Percentiles rank a stretch among this genome's conserved stretches.
Evolutionary conservation across 2,113 vertebrate genomes (phyloP).

Genomic region (Cheirogaleus medius): DNA sequence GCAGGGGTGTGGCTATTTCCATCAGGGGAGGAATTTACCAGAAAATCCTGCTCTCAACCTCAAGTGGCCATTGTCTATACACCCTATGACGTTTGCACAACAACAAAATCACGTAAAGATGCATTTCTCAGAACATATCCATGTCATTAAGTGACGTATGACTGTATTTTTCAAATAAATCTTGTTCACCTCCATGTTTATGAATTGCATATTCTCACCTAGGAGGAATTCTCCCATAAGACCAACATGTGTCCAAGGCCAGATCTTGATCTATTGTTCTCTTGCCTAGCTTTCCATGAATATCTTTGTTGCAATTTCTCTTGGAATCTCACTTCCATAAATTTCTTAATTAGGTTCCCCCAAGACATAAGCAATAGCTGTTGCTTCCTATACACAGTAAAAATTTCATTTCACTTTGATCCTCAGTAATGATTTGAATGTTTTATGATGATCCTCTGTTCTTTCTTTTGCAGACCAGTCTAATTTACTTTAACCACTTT

Average conservation of each 20-base stretch:
- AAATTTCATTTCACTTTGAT: neutral
- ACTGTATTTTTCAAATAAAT: neutral
- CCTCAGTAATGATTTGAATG: slow-evolving; percentile 14
- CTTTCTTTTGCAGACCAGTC: neutral
- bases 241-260: neutral
- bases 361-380: neutral
- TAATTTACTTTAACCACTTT: slow-evolving; percentile 23
- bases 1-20: neutral
- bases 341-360: neutral
- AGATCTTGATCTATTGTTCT: neutral
- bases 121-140: neutral
- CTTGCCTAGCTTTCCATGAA: neutral
- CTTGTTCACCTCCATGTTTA: neutral
- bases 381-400: neutral
- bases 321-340: neutral
- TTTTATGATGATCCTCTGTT: neutral
- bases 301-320: neutral
- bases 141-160: neutral
- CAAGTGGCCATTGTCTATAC: neutral
- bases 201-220: neutral
- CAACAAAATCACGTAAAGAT: neutral
- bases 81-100: neutral
- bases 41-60: neutral
- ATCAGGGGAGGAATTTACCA: neutral
- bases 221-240: neutral